Evolutionary conservation across 1,140 invertebrate genomes (phyloP).

Genomic region (Sinella curviseta): DNA sequence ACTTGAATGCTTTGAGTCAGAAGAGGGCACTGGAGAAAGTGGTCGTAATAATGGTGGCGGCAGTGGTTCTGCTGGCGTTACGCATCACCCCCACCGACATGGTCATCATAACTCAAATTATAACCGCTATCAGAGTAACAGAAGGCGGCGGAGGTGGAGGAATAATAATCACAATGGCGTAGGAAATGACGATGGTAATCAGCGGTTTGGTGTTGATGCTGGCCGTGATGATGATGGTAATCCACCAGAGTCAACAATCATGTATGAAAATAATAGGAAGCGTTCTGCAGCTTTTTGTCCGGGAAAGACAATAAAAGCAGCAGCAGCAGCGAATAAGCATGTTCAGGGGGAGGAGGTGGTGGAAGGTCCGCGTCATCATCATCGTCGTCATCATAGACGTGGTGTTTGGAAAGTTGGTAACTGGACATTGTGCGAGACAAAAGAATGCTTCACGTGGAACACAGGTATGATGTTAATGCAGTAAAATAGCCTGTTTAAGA

Average conservation of each 20-base stretch:
- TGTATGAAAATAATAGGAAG: too few species aligned
- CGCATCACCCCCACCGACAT: background rate
- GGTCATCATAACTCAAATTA: slow-evolving; percentile 2
- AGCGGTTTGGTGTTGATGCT: background rate
- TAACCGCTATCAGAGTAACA: background rate
- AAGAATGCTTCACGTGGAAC: slow-evolving; percentile 73
- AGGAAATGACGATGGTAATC: background rate
- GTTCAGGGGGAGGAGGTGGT: background rate
- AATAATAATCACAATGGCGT: background rate
- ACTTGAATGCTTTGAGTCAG: background rate
- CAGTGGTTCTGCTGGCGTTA: background rate
- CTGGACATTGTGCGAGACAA: slow-evolving; percentile 71
- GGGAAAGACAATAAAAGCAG: background rate
- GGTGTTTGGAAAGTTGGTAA: slow-evolving; percentile 65
- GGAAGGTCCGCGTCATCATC: background rate
- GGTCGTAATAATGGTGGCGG: background rate
- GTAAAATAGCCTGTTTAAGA: too few species aligned
- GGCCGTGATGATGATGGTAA: too few species aligned
- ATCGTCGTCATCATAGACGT: background rate
- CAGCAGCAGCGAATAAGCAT: background rate
- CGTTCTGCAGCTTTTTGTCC: background rate
- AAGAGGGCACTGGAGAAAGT: background rate
- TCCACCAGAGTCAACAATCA: too few species aligned
- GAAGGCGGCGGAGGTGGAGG: slow-evolving; percentile 7
- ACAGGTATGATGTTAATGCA: slow-evolving; percentile 59